These are phyloP conservation scores for Formica selysi DNA, from an alignment of 1,140 invertebrate genomes.

Conservation along the genomic window DNA sequence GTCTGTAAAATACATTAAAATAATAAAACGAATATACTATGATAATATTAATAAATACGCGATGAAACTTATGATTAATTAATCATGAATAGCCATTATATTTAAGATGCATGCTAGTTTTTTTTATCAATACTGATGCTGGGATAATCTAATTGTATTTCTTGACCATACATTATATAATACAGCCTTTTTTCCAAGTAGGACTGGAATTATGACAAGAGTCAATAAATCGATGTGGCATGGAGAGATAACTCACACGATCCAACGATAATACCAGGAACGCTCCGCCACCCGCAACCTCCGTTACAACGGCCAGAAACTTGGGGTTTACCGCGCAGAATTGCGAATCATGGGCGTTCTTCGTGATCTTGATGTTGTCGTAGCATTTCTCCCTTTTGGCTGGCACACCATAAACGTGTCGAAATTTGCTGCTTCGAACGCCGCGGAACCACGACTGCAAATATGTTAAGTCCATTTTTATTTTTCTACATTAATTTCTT, in stretches of 20 bases:
- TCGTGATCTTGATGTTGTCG: constrained; percentile 97
- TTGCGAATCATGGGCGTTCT: constrained; percentile 96
- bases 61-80: background rate
- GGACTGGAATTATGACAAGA: no score
- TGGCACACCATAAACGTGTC: constrained; percentile 96
- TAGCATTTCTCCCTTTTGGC: constrained; percentile 96
- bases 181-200: background rate
- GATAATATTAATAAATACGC: background rate
- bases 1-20: constrained; percentile 86
- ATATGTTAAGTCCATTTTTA: background rate
- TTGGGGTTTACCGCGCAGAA: constrained; percentile 98
- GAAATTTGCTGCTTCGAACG: constrained; percentile 95
- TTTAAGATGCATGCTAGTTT: no score
- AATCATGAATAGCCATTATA: constrained; percentile 3
- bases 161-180: no score
- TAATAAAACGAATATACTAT: constrained; percentile 1
- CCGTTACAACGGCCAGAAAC: constrained; percentile 97
- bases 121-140: no score
- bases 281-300: constrained; percentile 97
- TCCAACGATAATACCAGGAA: constrained; percentile 96
- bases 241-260: constrained; percentile 89
- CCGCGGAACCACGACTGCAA: constrained; percentile 93
- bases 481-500: background rate
- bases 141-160: background rate
- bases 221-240: constrained; percentile 46